These are phyloP conservation scores for Homalodisca vitripennis DNA, from an alignment of 1,140 invertebrate genomes.

Conservation along the genomic window DNA sequence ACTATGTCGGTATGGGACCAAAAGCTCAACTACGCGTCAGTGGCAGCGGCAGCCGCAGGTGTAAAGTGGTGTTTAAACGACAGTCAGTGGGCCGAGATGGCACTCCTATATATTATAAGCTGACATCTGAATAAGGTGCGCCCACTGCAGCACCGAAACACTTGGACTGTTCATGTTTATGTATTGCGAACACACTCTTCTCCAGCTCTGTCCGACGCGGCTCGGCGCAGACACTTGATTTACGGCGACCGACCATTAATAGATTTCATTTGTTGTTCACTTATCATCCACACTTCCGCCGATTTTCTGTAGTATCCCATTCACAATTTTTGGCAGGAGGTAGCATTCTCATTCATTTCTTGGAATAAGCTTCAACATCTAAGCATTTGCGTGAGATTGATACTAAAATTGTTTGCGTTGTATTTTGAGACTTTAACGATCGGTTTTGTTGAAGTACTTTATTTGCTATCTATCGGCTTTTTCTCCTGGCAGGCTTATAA, in stretches of 20 bases:
- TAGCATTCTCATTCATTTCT: no score
- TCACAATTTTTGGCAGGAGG: no score
- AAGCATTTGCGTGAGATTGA: no score
- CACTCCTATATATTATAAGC: constrained; percentile 26
- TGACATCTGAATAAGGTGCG: constrained; percentile 20
- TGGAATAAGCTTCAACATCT: no score
- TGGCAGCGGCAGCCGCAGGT: not conserved
- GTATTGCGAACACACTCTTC: constrained; percentile 8
- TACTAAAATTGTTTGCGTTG: no score
- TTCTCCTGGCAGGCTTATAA: no score
- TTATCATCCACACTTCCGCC: not conserved
- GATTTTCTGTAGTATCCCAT: not conserved
- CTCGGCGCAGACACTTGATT: not conserved
- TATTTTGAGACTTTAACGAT: no score
- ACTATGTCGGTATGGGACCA: no score
- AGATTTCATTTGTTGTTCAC: not conserved
- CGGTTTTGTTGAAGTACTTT: no score
- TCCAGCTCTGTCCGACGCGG: not conserved
- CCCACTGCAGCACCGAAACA: constrained; percentile 22
- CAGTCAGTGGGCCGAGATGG: constrained; percentile 13
- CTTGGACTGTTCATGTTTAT: constrained; percentile 16
- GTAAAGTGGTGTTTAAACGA: constrained; percentile 14
- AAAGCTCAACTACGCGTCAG: no score
- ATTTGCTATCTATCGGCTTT: no score
- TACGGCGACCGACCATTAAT: not conserved